Conservation (phyloP, 1,140 invertebrate genomes). For the Heliconius nattereri region DNA sequence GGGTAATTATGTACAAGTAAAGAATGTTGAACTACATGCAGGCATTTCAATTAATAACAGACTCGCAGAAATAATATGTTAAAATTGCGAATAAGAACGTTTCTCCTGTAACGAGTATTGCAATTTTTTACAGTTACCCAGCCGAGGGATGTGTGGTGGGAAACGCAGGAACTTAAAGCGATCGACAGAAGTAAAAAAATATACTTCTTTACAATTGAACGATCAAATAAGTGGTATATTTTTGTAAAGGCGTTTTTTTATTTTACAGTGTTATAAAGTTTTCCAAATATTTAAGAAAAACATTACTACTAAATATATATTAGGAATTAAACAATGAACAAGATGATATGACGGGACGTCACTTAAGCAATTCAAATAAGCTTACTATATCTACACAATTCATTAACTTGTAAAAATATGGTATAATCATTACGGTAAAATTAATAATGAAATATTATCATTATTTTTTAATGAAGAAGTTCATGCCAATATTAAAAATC, state of each 20-base stretch:
- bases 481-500: too few relatives aligned
- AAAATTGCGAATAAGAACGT: slow-evolving; percentile 40
- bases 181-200: slow-evolving; percentile 48
- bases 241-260: not conserved
- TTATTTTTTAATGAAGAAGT: too few relatives aligned
- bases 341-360: not conserved
- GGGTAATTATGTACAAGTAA: slow-evolving; percentile 43
- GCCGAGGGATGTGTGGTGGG: slow-evolving; percentile 53
- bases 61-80: slow-evolving; percentile 49
- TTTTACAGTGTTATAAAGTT: not conserved
- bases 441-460: too few relatives aligned
- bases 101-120: slow-evolving; percentile 43
- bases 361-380: not conserved
- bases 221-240: not conserved
- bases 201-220: not conserved
- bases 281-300: not conserved
- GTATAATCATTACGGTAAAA: too few relatives aligned
- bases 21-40: slow-evolving; percentile 54
- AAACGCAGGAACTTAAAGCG: slow-evolving; percentile 46
- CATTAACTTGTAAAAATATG: not conserved
- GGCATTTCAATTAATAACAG: slow-evolving; percentile 57
- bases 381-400: too few relatives aligned
- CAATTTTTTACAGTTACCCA: slow-evolving; percentile 61
- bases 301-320: not conserved
- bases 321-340: not conserved